phyloP scores from a whole-genome alignment of 2,888 invertebrate genomes.

The Sphinx pinastri region DNA sequence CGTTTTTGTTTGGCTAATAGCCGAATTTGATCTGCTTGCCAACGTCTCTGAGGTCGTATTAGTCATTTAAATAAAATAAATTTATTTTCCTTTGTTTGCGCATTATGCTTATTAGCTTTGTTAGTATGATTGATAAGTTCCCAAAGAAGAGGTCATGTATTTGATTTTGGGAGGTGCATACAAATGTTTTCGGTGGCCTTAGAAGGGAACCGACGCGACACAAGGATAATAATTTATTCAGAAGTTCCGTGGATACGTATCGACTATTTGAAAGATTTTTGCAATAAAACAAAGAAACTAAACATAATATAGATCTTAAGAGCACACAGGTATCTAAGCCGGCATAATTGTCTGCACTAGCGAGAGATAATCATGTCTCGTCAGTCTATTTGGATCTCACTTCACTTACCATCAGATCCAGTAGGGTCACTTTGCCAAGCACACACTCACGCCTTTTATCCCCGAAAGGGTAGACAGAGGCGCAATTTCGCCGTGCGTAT shows the following conservation, averaged over 20 bases:
- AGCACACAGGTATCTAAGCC: no score
- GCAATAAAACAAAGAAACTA: no score
- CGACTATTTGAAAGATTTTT: no score
- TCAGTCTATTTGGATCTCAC: no score
- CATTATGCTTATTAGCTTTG: constrained; percentile 15
- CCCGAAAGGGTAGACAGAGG: no score
- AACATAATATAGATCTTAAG: no score
- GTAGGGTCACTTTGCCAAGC: no score
- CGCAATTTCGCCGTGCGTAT: no score
- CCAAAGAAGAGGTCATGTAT: constrained; percentile 11
- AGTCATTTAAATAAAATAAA: not conserved
- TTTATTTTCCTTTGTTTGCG: constrained; percentile 8
- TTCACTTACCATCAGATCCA: no score
- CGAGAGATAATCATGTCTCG: no score
- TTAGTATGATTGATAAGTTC: constrained; percentile 22
- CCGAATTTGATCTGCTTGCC: not conserved
- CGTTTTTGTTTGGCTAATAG: not conserved
- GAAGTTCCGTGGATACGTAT: not conserved
- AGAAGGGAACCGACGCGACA: constrained; percentile 13
- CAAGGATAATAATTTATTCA: not conserved
- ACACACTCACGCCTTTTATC: no score
- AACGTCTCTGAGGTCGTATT: not conserved
- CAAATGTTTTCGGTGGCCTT: constrained; percentile 12
- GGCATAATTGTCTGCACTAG: no score
- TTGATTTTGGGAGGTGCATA: constrained; percentile 2